These are phyloP conservation scores for Dysdera silvatica DNA, from an alignment of 1,140 invertebrate species.

Conservation along the genomic window DNA sequence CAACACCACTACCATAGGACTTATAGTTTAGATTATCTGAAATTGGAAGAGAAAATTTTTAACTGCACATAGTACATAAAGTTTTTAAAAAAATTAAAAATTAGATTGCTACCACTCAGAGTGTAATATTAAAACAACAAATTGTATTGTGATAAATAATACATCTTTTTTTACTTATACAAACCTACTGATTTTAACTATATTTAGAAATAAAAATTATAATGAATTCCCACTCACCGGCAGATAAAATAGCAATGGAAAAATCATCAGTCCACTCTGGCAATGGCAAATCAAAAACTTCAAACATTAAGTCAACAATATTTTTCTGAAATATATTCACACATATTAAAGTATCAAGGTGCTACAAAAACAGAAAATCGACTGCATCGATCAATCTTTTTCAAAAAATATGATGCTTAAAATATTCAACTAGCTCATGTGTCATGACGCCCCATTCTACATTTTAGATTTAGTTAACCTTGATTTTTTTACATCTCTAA, in stretches of 20 bases:
- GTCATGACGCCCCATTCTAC: too few relatives aligned
- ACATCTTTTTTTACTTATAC: background rate
- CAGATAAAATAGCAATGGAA: constrained; percentile 69
- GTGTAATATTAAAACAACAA: background rate
- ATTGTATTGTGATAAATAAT: background rate
- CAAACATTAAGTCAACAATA: constrained; percentile 81
- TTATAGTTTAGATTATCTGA: too few relatives aligned
- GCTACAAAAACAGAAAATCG: background rate
- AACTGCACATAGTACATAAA: background rate
- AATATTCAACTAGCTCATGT: too few relatives aligned
- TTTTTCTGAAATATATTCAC: constrained; percentile 59
- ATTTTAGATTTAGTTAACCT: too few relatives aligned
- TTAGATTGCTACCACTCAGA: background rate
- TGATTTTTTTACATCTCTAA: too few relatives aligned
- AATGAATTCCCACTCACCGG: constrained; percentile 43
- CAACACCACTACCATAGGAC: too few relatives aligned
- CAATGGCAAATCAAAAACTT: constrained; percentile 71
- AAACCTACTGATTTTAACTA: background rate
- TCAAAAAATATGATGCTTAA: too few relatives aligned
- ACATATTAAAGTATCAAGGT: background rate
- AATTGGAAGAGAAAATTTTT: too few relatives aligned
- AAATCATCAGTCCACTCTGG: constrained; percentile 89
- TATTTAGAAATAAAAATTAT: background rate
- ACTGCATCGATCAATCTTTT: too few relatives aligned
- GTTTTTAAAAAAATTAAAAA: background rate